Conservation (phyloP, 2,888 invertebrate genomes). For the Meghimatium bilineatum region DNA sequence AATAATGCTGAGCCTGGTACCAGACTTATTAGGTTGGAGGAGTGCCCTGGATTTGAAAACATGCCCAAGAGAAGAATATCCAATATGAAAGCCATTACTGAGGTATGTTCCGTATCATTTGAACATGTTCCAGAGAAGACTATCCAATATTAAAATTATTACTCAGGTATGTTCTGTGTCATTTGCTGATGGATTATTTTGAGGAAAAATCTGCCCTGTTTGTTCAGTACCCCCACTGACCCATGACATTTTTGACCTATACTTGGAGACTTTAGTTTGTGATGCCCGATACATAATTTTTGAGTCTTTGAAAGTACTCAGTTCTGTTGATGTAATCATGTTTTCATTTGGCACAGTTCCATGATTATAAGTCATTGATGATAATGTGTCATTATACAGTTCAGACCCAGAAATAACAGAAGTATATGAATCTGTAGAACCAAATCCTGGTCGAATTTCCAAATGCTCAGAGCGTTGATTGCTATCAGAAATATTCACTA, state of each 20-base stretch:
- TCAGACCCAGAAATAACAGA: neutral
- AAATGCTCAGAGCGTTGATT: neutral
- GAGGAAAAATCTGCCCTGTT: neutral
- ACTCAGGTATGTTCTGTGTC: neutral
- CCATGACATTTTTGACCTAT: neutral
- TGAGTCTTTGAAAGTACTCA: neutral
- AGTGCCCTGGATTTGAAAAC: too few relatives aligned
- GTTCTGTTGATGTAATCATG: neutral
- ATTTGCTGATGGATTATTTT: neutral
- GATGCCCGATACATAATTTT: neutral
- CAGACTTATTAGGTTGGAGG: too few relatives aligned
- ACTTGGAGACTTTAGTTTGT: neutral
- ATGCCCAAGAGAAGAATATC: too few relatives aligned
- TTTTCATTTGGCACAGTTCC: neutral
- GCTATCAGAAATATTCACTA: too few relatives aligned
- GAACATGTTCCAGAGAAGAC: too few relatives aligned
- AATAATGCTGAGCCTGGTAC: too few relatives aligned
- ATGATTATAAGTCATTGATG: neutral
- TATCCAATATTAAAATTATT: too few relatives aligned
- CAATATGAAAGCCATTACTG: too few relatives aligned
- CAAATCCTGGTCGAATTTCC: neutral
- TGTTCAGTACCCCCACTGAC: slow-evolving; percentile 13
- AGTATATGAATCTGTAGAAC: neutral
- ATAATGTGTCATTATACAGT: neutral
- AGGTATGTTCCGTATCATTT: too few relatives aligned